Evolutionary conservation across 2,888 invertebrate species (phyloP), one percentile per base, ranked within the genome.

Genomic region (Cloeon dipterum): DNA sequence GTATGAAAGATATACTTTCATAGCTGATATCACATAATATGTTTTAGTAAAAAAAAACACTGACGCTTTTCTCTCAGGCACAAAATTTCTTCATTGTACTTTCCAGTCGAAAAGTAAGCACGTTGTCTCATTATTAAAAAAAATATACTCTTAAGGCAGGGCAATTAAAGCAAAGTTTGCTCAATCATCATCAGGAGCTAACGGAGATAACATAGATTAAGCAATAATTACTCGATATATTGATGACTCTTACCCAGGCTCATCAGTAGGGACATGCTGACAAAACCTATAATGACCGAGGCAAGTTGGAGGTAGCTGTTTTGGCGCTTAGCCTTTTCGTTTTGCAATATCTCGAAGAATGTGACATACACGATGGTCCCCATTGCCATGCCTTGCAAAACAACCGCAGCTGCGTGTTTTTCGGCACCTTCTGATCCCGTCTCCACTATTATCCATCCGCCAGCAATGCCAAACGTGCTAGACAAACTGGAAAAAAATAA

Each of bases 341-440:
- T 62, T 4, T 75, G 72, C n/a, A 81, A 59, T n/a, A 79, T 71
- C 55, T 81, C 81, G 46, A 65, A 62, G 42, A 62, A 61, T 3
- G 63, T 63, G 14, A 66, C 59, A 48, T 63, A 66, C 18, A 66
- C 46, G 42, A 66, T 62, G 2, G 65, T 65, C 8, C 66, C 66
- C 43, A 59, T 59, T 1, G 65, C 64, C 36, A 65, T 46, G 2
- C 62, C 61, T 45, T 64, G 61, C 17, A 63, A 49, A 19, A 45
- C 26, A 5, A 37, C 40, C 10, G 45, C 42, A 21, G 44, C 42
- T 20, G 39, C 40, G 5, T 37, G 23, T 7, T 19, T 5, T 29
- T 16, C 20, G 11, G 14, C 34, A 21, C 11, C 10, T 2, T 19
- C 10, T 19, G 3, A 18, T 10, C 34, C 29, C 16, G 37, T 23